Evolutionary conservation across 2,797 vertebrate genomes (phyloP).

Genomic region (Leptoclinus maculatus): DNA sequence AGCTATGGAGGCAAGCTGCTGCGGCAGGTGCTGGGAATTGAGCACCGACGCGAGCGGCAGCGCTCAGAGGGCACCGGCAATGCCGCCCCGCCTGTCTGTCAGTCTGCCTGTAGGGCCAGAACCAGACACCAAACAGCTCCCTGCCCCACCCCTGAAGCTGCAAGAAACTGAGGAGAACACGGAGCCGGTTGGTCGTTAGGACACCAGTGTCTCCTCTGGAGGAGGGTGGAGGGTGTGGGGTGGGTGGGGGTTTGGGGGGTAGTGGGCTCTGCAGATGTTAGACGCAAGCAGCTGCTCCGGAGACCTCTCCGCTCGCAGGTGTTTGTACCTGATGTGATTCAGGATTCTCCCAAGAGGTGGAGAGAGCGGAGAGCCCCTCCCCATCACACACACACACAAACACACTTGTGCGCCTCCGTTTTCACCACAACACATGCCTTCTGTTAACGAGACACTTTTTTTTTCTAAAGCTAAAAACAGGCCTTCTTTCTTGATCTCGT

Average conservation of each 20-base stretch:
- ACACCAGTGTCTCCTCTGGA: slow-evolving; percentile 12
- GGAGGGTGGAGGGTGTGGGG: neutral
- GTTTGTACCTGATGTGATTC: slow-evolving; percentile 59
- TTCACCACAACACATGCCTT: slow-evolving; percentile 21
- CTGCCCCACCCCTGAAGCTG: slow-evolving; percentile 15
- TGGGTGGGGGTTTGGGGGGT: neutral
- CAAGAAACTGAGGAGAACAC: slow-evolving; percentile 3
- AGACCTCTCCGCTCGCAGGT: slow-evolving; percentile 51
- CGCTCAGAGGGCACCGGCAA: neutral
- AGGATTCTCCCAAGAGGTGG: slow-evolving; percentile 45
- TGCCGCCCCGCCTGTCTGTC: slow-evolving; percentile 9
- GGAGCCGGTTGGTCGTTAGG: slow-evolving; percentile 27
- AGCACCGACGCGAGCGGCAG: slow-evolving; percentile 9
- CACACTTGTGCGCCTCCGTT: neutral
- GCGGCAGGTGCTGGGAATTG: slow-evolving; percentile 18
- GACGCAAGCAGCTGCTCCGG: slow-evolving; percentile 49
- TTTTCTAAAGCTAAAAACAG: slow-evolving; percentile 54
- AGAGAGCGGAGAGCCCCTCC: slow-evolving; percentile 5
- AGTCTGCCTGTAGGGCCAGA: slow-evolving; percentile 18
- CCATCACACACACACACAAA: slow-evolving; percentile 9
- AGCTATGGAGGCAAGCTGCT: slow-evolving; percentile 24
- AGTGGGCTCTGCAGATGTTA: slow-evolving; percentile 50
- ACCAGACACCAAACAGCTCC: slow-evolving; percentile 26
- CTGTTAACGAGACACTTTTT: slow-evolving; percentile 51
- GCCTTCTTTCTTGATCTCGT: slow-evolving; percentile 47